These are phyloP conservation scores for Orthosia gracilis DNA, from an alignment of 2,888 invertebrate species.

Conservation along the genomic window DNA sequence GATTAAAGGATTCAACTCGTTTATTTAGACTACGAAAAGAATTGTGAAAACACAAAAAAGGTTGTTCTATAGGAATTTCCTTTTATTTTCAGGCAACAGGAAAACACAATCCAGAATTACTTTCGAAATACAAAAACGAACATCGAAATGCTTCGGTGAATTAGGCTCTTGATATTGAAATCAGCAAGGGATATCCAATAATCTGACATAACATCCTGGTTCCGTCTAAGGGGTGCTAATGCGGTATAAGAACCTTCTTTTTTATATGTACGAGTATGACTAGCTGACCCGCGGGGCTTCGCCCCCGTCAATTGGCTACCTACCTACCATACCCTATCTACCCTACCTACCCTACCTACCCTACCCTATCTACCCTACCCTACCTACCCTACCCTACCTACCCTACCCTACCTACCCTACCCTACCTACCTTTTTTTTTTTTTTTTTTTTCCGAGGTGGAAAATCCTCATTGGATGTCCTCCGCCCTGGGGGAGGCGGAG, in stretches of 20 bases:
- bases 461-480: too few species aligned
- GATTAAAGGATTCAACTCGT: conserved; percentile 6
- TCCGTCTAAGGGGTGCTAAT: neutral
- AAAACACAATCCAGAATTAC: conserved; percentile 14
- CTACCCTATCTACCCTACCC: too few species aligned
- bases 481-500: too few species aligned
- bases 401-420: too few species aligned
- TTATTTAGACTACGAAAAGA: neutral
- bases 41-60: conserved; percentile 14
- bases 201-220: conserved; percentile 13
- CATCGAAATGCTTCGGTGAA: conserved; percentile 18
- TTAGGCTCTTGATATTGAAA: conserved; percentile 13
- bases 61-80: neutral
- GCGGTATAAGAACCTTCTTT: neutral
- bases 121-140: conserved; percentile 4
- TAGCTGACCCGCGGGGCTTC: too few species aligned
- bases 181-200: conserved; percentile 22
- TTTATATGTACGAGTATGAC: too few species aligned
- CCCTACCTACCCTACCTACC: too few species aligned
- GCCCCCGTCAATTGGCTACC: too few species aligned
- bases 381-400: too few species aligned
- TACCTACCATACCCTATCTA: too few species aligned
- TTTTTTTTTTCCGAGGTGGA: too few species aligned
- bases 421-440: too few species aligned
- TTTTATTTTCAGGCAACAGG: conserved; percentile 13